These are phyloP conservation scores for Julus scanicus DNA, from an alignment of 2,888 invertebrate genomes.

Conservation along the genomic window DNA sequence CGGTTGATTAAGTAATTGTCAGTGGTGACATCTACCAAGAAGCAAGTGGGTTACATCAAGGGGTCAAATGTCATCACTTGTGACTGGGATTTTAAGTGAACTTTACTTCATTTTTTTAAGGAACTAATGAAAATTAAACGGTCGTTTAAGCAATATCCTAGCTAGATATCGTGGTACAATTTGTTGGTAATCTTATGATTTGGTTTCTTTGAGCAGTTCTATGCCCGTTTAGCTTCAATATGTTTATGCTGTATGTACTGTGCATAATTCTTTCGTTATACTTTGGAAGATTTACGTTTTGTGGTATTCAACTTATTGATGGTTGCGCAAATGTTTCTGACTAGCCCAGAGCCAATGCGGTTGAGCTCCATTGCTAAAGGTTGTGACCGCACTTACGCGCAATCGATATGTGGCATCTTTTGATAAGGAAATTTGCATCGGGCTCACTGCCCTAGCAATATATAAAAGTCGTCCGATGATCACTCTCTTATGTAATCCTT, in stretches of 20 bases:
- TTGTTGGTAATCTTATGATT: no score
- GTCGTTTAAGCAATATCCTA: no score
- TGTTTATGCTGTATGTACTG: background rate
- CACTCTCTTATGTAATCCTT: conserved; percentile 40
- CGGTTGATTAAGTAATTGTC: no score
- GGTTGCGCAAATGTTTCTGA: conserved; percentile 4
- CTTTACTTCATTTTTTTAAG: no score
- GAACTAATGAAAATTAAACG: no score
- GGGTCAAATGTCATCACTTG: no score
- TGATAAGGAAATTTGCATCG: conserved; percentile 43
- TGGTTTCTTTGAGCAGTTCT: no score
- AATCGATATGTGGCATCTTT: conserved; percentile 43
- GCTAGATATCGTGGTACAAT: no score
- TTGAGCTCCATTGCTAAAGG: conserved; percentile 25
- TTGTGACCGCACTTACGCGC: conserved; percentile 40
- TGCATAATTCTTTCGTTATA: conserved; percentile 23
- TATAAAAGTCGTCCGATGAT: conserved; percentile 18
- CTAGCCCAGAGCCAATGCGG: conserved; percentile 43
- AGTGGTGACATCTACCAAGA: no score
- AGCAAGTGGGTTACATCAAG: no score
- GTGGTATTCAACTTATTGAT: conserved; percentile 35
- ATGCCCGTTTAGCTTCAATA: background rate
- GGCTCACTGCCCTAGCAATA: conserved; percentile 8
- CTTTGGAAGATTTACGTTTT: conserved; percentile 2
- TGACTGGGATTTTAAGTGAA: no score